phyloP scores from a whole-genome alignment of 2,888 invertebrate species.

The Drepana falcataria region DNA sequence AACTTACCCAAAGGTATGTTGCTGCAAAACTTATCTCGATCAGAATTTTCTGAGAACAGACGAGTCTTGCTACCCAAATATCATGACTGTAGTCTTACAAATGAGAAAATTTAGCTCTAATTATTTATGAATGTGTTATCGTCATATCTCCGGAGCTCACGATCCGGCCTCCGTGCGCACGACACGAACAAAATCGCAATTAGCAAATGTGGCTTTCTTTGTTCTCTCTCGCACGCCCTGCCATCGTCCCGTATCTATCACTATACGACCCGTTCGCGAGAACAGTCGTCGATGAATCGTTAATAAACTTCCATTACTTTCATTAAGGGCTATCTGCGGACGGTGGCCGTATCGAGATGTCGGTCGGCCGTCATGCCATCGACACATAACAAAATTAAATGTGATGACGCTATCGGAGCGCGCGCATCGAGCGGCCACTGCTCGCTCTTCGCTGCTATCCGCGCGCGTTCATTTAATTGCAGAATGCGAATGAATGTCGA shows the following conservation, averaged over 20 bases:
- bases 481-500: constrained; percentile 69
- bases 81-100: constrained; percentile 78
- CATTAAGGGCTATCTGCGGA: constrained; percentile 74
- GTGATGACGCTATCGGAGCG: constrained; percentile 72
- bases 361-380: constrained; percentile 68
- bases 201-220: constrained; percentile 79
- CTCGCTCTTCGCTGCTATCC: constrained; percentile 39
- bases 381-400: constrained; percentile 73
- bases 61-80: constrained; percentile 70
- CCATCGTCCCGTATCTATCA: constrained; percentile 63
- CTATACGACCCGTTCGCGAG: constrained; percentile 44
- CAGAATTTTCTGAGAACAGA: constrained; percentile 66
- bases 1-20: constrained; percentile 44
- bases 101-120: constrained; percentile 80
- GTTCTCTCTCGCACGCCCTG: constrained; percentile 74
- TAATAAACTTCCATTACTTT: constrained; percentile 78
- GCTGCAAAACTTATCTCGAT: constrained; percentile 68
- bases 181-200: constrained; percentile 78
- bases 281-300: constrained; percentile 62
- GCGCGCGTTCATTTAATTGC: constrained; percentile 66
- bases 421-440: constrained; percentile 52
- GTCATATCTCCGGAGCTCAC: constrained; percentile 75
- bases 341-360: constrained; percentile 72
- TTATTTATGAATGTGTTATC: constrained; percentile 80
- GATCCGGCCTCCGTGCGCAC: constrained; percentile 75